These are phyloP conservation scores for Pelagia noctiluca DNA, from an alignment of 30 jellyfish, hydroid and myxozoan genomes.

Conservation along the genomic window DNA sequence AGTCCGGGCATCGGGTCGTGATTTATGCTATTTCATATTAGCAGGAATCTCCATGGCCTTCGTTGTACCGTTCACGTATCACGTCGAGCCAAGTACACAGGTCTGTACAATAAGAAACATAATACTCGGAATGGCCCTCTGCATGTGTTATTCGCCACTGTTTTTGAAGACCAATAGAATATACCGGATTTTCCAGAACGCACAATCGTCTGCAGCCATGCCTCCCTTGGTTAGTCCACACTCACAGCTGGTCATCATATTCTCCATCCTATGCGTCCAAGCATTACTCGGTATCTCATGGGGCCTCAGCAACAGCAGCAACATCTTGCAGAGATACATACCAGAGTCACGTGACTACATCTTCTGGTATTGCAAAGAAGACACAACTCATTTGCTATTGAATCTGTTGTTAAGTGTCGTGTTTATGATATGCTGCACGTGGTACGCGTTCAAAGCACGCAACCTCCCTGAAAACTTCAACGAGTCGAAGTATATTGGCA, in stretches of 20 bases:
- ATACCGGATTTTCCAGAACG: slow-evolving; percentile 85
- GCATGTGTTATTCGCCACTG: slow-evolving; percentile 84
- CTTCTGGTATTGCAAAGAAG: slow-evolving; percentile 69
- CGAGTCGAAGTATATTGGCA: slow-evolving; percentile 92
- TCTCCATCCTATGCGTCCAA: slow-evolving; percentile 76
- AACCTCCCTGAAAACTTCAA: slow-evolving; percentile 94
- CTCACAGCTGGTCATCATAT: slow-evolving; percentile 69
- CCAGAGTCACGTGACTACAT: slow-evolving; percentile 58
- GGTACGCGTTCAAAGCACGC: slow-evolving; percentile 91
- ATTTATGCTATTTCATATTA: slow-evolving; percentile 73
- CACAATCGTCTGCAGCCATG: slow-evolving; percentile 70
- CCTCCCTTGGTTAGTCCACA: slow-evolving; percentile 90
- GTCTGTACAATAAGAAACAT: slow-evolving; percentile 70
- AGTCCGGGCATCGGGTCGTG: slow-evolving; percentile 91
- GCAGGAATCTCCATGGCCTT: slow-evolving; percentile 74
- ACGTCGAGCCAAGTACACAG: slow-evolving; percentile 56
- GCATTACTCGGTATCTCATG: slow-evolving; percentile 79
- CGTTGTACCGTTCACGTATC: slow-evolving; percentile 58
- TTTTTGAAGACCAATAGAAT: slow-evolving; percentile 87
- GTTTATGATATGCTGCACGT: slow-evolving; percentile 86
- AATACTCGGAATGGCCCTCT: slow-evolving; percentile 84
- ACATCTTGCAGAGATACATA: background rate
- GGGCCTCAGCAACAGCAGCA: slow-evolving; percentile 73
- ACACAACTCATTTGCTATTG: slow-evolving; percentile 58
- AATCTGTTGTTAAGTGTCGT: slow-evolving; percentile 80